Evolutionary conservation across 1,140 invertebrate genomes (phyloP).

Genomic region (Odontomachus brunneus): DNA sequence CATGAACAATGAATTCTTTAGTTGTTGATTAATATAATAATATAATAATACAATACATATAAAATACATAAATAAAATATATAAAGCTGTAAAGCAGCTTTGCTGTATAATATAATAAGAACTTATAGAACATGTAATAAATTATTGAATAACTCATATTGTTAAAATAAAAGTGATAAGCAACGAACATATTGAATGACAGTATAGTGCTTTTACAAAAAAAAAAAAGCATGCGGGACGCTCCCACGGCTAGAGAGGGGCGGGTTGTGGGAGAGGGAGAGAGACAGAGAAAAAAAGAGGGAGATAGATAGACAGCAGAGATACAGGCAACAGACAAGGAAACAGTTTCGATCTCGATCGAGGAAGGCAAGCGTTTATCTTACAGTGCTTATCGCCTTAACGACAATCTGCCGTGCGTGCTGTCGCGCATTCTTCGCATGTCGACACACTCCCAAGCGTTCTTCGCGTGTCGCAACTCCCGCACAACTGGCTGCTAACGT

Average conservation of each 20-base stretch:
- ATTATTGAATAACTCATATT: neutral
- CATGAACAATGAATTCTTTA: too few relatives aligned
- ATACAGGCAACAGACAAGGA: neutral
- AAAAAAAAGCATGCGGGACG: too few relatives aligned
- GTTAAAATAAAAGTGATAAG: neutral
- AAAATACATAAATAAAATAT: neutral
- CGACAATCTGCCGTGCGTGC: neutral
- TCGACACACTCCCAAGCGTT: neutral
- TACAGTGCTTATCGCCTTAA: constrained; percentile 10
- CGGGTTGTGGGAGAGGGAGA: too few relatives aligned
- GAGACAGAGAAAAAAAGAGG: too few relatives aligned
- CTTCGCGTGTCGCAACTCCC: neutral
- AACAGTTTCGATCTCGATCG: neutral
- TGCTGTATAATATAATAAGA: neutral
- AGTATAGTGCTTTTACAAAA: too few relatives aligned
- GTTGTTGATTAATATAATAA: too few relatives aligned
- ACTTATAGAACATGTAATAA: neutral
- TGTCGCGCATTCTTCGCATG: neutral
- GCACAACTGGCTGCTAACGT: too few relatives aligned
- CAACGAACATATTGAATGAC: neutral
- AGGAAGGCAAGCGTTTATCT: neutral
- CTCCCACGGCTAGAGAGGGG: too few relatives aligned
- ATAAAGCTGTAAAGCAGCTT: neutral
- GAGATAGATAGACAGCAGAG: too few relatives aligned
- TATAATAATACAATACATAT: neutral